phyloP scores from a whole-genome alignment of 2,113 vertebrate species.

The Loxodonta africana region DNA sequence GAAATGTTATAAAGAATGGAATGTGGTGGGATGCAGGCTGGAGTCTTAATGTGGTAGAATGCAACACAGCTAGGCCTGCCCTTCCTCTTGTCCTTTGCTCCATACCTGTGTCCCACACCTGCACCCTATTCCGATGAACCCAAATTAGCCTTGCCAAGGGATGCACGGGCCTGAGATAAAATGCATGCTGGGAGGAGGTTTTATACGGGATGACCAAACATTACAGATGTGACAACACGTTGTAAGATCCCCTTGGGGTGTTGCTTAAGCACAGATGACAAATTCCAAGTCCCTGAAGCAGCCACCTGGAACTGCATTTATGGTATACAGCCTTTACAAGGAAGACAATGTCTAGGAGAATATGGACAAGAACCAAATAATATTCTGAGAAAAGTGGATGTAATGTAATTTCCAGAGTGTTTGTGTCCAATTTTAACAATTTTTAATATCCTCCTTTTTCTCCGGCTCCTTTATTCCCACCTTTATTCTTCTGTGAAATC shows the following conservation, averaged over 20 bases:
- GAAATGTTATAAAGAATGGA: fast-evolving
- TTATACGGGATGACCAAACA: not conserved
- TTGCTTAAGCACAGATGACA: not conserved
- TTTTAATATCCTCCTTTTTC: not conserved
- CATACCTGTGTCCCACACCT: not conserved
- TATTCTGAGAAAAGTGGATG: not conserved
- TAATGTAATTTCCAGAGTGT: not conserved
- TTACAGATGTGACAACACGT: not conserved
- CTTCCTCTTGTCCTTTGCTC: not conserved
- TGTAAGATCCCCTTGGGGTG: not conserved
- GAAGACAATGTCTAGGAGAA: not conserved
- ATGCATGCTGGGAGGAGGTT: not conserved
- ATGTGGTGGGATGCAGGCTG: fast-evolving
- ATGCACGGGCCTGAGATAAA: not conserved
- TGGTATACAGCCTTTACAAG: not conserved
- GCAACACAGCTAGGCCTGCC: too few species aligned
- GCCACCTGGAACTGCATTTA: not conserved
- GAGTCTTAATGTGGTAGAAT: not conserved
- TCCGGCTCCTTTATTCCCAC: not conserved
- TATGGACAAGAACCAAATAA: not conserved
- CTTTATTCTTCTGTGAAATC: not conserved
- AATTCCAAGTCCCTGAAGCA: not conserved
- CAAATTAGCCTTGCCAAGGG: not conserved
- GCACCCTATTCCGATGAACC: not conserved
- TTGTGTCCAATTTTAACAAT: not conserved